These are phyloP conservation scores for Tigriopus japonicus DNA, from an alignment of 1,140 invertebrate genomes.

Conservation along the genomic window DNA sequence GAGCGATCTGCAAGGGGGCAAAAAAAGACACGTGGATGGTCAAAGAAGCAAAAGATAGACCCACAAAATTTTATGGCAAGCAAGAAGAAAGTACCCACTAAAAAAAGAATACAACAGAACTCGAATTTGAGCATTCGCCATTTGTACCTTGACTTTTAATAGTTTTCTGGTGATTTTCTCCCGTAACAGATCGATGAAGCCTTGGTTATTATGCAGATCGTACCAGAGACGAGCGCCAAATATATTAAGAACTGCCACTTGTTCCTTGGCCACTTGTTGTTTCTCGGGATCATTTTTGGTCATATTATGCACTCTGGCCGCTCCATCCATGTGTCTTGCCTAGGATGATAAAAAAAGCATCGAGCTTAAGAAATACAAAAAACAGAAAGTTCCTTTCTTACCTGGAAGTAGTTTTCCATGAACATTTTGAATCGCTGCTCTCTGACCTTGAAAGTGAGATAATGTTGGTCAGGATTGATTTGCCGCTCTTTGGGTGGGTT, in stretches of 20 bases:
- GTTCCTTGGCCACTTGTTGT: neutral
- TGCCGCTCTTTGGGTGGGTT: neutral
- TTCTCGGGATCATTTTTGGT: neutral
- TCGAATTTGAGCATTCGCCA: too few species aligned
- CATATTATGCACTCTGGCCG: neutral
- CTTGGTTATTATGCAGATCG: neutral
- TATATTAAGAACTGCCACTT: neutral
- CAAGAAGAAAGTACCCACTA: too few species aligned
- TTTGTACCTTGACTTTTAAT: neutral
- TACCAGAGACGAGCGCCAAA: neutral
- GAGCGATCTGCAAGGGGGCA: neutral
- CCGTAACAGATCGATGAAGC: neutral
- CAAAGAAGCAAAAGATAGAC: too few species aligned
- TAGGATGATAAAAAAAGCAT: too few species aligned
- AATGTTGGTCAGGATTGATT: neutral
- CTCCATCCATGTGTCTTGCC: neutral
- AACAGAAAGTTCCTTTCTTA: neutral
- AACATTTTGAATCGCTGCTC: neutral
- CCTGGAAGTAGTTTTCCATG: slow-evolving; percentile 4
- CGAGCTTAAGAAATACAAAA: too few species aligned
- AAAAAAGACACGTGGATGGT: too few species aligned
- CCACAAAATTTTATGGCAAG: too few species aligned
- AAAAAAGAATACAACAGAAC: too few species aligned
- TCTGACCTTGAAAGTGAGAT: neutral
- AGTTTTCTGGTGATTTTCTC: neutral